Evolutionary conservation across 2,888 invertebrate genomes (phyloP), one percentile per base, ranked within the genome.

Genomic region (Caenorhabditis uteleia): DNA sequence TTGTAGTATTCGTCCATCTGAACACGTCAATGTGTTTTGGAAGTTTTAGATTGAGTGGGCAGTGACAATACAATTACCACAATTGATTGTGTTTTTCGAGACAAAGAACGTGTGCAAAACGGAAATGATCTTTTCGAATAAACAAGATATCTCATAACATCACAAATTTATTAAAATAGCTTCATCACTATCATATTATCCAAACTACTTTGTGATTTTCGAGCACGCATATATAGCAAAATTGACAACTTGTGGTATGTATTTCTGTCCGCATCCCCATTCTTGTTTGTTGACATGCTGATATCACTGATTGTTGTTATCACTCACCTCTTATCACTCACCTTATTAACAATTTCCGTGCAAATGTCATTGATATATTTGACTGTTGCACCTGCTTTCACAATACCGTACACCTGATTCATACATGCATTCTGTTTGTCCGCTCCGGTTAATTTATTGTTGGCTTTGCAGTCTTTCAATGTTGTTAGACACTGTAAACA

Each of bases 351-450:
- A 38, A 59, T 51, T 18, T 59, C 53, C 21, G 56, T 64, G 53
- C 62, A 64, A 18, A 57, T 47, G 29, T 57, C 57, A 53, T 64
- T 64, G 29, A 64, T 38, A 36, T 38, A 51, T 1, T n/a, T 20
- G 40, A 57, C 57, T 16, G 62, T 64, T 40, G 57, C 50, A 12
- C 40, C 48, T 18, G 57, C 62, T 31, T 57, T 47, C 14, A 56
- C 45, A 18, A 45, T 40, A 31, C 57, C 57, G 55, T 64, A 64
- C n/a, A 57, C 47, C 12, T 49, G 36, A 34, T 64, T 48, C 39
- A 64, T 43, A 38, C 62, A 64, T 2, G 62, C 62, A 18, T 50
- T 54, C 43, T 64, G 57, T 44, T 57, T 57, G 3, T 56, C 62
- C 1, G 62, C 46, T 44, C 62, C 62, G 16, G 62, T 64, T n/a